Evolutionary conservation across 2,113 vertebrate species (phyloP).

Genomic region (Phalacrocorax carbo): DNA sequence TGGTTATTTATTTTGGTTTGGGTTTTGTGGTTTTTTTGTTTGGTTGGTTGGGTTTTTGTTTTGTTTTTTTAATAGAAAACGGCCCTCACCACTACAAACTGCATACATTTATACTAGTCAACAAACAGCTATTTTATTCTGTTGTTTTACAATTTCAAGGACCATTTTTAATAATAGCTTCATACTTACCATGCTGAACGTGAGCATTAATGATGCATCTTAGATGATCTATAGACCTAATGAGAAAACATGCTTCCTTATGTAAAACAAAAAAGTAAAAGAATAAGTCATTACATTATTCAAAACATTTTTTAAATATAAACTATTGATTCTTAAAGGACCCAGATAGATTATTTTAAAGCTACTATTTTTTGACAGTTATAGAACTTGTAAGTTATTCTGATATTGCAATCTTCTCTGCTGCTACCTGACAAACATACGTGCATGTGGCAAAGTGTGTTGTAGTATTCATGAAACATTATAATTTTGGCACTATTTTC

Average conservation of each 20-base stretch:
- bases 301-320: neutral
- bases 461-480: neutral
- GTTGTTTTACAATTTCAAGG: neutral
- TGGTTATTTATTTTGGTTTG: too few species aligned
- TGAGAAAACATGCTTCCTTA: conserved; percentile 86
- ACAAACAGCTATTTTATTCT: neutral
- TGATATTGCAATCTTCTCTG: neutral
- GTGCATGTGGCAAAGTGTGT: accelerated
- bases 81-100: neutral
- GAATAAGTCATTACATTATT: neutral
- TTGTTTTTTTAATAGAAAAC: neutral
- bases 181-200: conserved; percentile 86
- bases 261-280: conserved; percentile 23
- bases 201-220: conserved; percentile 87
- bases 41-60: too few species aligned
- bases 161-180: neutral
- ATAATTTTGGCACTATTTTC: neutral
- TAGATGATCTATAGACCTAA: conserved; percentile 87
- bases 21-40: too few species aligned
- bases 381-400: neutral
- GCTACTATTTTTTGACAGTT: neutral
- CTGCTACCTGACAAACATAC: neutral
- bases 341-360: neutral
- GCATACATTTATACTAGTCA: neutral
- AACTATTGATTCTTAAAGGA: neutral